These are phyloP conservation scores for Pseudomyrmex gracilis DNA, from an alignment of 1,140 invertebrate species.

Conservation along the genomic window DNA sequence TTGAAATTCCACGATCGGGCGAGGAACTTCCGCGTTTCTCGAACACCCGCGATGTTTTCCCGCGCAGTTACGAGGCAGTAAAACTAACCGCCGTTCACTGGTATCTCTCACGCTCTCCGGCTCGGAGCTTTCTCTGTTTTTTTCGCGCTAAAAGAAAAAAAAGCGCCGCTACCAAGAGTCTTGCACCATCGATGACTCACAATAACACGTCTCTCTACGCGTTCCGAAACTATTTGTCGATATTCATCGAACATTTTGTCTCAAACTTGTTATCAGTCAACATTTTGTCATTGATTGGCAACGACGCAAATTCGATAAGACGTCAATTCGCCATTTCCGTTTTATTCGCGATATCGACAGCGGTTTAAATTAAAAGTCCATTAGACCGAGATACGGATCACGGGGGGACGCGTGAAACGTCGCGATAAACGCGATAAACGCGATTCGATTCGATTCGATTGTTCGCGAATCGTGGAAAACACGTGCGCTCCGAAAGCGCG, in stretches of 20 bases:
- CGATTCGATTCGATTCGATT: neutral
- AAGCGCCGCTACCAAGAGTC: neutral
- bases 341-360: conserved; percentile 8
- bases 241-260: neutral
- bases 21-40: conserved; percentile 51
- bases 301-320: conserved; percentile 36
- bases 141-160: neutral
- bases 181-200: conserved; percentile 38
- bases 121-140: conserved; percentile 30
- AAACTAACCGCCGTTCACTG: neutral
- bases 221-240: neutral
- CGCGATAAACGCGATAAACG: neutral
- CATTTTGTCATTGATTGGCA: neutral
- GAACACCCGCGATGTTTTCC: conserved; percentile 1
- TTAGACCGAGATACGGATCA: conserved; percentile 26
- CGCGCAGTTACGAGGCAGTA: neutral
- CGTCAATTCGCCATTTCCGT: neutral
- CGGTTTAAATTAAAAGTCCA: conserved; percentile 46
- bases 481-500: conserved; percentile 69
- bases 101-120: neutral
- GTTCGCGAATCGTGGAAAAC: conserved; percentile 2
- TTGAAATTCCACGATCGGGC: neutral
- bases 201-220: neutral
- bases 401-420: too few species aligned
- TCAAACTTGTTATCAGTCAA: neutral